Conservation (phyloP, 2,797 vertebrate genomes). For the Coregonus ussuriensis region DNA sequence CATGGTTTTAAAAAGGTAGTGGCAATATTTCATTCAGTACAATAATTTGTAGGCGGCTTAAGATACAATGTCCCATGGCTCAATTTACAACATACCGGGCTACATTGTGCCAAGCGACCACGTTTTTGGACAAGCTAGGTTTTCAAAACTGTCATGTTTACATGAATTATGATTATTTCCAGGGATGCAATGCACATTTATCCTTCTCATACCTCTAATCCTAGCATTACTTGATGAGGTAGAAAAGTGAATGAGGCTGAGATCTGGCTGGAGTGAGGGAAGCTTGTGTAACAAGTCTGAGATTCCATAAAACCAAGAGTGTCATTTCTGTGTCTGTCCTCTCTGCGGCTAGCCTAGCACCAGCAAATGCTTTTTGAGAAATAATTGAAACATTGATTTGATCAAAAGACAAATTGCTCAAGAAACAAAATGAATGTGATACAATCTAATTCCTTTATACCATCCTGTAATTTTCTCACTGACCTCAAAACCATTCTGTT, state of each 20-base stretch:
- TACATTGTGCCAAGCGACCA: too few relatives aligned
- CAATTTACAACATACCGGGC: too few relatives aligned
- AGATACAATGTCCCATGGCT: too few relatives aligned
- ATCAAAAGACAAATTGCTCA: background rate
- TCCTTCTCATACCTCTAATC: slow-evolving; percentile 13
- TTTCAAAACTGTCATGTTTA: too few relatives aligned
- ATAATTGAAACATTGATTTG: background rate
- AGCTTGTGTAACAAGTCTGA: slow-evolving; percentile 14
- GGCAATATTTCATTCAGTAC: too few relatives aligned
- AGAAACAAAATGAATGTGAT: slow-evolving; percentile 30
- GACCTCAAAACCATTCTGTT: slow-evolving; percentile 44
- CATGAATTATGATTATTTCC: too few relatives aligned
- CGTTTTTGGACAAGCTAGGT: too few relatives aligned
- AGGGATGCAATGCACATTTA: slow-evolving; percentile 13
- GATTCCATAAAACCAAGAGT: slow-evolving; percentile 23
- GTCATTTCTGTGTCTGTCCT: background rate
- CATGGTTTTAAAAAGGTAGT: too few relatives aligned
- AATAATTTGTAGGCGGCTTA: too few relatives aligned
- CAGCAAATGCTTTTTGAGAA: background rate
- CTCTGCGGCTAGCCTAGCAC: background rate
- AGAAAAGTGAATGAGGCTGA: background rate
- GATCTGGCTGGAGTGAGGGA: background rate
- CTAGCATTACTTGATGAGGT: slow-evolving; percentile 38
- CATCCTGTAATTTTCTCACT: slow-evolving; percentile 27
- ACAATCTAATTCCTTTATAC: slow-evolving; percentile 39